Conservation (phyloP, 2,888 invertebrate species). For the Tachina fera region DNA sequence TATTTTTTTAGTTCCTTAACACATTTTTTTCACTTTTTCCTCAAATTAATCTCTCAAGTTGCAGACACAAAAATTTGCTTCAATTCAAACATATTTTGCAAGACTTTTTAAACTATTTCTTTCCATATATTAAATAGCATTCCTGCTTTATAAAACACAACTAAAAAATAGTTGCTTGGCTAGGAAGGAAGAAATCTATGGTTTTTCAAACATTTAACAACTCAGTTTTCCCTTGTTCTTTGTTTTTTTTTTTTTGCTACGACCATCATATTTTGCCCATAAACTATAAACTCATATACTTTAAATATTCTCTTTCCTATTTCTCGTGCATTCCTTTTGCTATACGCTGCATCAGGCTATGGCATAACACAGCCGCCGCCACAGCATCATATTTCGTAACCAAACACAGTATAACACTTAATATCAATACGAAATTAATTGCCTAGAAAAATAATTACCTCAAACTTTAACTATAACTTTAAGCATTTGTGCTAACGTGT, state of each 20-base stretch:
- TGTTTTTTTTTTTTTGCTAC: background rate
- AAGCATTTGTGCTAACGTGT: slow-evolving; percentile 44
- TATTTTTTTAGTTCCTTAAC: too few species aligned
- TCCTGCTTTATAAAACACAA: background rate
- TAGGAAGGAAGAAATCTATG: background rate
- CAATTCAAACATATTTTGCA: slow-evolving; percentile 27
- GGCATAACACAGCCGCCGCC: background rate
- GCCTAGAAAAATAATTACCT: slow-evolving; percentile 71
- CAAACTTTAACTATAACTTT: slow-evolving; percentile 70
- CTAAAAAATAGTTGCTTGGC: background rate
- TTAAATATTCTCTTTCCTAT: slow-evolving; percentile 60
- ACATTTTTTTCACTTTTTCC: background rate
- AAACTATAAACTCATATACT: slow-evolving; percentile 65
- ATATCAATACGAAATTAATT: slow-evolving; percentile 72
- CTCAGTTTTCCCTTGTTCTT: slow-evolving; percentile 23
- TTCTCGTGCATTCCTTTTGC: background rate
- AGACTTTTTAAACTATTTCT: slow-evolving; percentile 34
- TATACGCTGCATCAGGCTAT: background rate
- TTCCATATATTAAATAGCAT: background rate
- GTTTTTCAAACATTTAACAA: slow-evolving; percentile 22
- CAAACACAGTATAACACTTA: slow-evolving; percentile 67
- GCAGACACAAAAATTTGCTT: slow-evolving; percentile 7
- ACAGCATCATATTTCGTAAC: slow-evolving; percentile 55
- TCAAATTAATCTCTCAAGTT: background rate
- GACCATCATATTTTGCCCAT: slow-evolving; percentile 50